These are phyloP conservation scores for Hypselothyrea guttata DNA, from an alignment of 2,888 invertebrate species.

Conservation along the genomic window DNA sequence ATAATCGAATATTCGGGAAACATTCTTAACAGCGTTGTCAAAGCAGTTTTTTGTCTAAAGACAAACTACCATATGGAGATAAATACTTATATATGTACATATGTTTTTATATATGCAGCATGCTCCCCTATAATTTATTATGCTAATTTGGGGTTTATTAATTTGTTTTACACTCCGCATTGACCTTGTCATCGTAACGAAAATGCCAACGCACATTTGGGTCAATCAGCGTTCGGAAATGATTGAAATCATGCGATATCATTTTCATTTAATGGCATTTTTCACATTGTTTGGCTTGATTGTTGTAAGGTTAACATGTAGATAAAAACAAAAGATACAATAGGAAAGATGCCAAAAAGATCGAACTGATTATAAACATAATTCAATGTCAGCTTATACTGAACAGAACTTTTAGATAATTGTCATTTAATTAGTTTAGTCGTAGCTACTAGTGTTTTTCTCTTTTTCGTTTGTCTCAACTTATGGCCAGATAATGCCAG, in stretches of 20 bases:
- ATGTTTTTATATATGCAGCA: too few species aligned
- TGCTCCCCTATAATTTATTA: slow-evolving; percentile 41
- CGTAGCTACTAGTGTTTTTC: too few species aligned
- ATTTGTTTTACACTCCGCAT: slow-evolving; percentile 45
- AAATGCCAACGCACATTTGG: slow-evolving; percentile 52
- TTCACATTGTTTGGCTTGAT: slow-evolving; percentile 1
- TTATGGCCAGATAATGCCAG: neutral
- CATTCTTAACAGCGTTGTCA: neutral
- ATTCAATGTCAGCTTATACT: too few species aligned
- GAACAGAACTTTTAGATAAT: too few species aligned
- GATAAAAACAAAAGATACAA: too few species aligned
- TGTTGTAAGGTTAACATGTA: neutral
- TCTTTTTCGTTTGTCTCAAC: too few species aligned
- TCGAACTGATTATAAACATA: too few species aligned
- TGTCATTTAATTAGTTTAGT: too few species aligned
- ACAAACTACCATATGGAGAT: too few species aligned
- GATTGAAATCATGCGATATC: slow-evolving; percentile 26
- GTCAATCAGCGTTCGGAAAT: slow-evolving; percentile 40
- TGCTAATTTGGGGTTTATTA: slow-evolving; percentile 58
- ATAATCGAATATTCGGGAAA: slow-evolving; percentile 7
- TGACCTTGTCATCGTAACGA: slow-evolving; percentile 48
- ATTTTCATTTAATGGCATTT: slow-evolving; percentile 19
- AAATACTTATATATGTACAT: too few species aligned
- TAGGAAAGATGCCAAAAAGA: too few species aligned
- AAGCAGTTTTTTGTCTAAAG: too few species aligned